phyloP scores from a whole-genome alignment of 1,140 invertebrate species.

The Drosophila hydei region DNA sequence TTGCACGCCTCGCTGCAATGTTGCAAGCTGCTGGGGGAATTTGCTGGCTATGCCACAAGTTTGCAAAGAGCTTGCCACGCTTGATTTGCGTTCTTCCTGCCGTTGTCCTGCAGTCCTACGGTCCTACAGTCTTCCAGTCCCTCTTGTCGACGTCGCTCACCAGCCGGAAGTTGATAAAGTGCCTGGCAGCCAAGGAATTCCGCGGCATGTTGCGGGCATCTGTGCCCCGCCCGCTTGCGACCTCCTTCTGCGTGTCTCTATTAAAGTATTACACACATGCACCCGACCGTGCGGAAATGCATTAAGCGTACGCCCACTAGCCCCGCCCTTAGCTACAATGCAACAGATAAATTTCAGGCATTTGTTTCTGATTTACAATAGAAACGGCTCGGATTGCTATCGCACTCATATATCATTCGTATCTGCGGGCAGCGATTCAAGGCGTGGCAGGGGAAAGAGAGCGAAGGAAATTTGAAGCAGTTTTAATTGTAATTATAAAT shows the following conservation, averaged over 20 bases:
- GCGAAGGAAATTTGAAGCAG: no score
- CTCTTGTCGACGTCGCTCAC: conserved; percentile 52
- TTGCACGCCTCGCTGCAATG: conserved; percentile 61
- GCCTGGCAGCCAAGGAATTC: conserved; percentile 70
- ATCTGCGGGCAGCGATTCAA: conserved; percentile 2
- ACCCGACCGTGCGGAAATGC: conserved; percentile 59
- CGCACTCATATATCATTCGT: conserved; percentile 38
- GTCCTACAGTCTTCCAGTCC: no score
- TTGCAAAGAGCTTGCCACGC: conserved; percentile 54
- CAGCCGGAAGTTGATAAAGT: conserved; percentile 79
- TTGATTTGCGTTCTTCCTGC: conserved; percentile 66
- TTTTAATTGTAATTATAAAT: no score
- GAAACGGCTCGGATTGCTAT: conserved; percentile 21
- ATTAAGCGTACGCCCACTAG: conserved; percentile 47
- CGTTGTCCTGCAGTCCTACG: background rate
- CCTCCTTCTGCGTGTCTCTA: conserved; percentile 61
- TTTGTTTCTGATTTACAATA: conserved; percentile 45
- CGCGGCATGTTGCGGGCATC: conserved; percentile 50
- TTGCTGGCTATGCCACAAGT: conserved; percentile 43
- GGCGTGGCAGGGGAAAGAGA: no score
- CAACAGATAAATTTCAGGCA: conserved; percentile 44
- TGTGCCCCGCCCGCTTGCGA: background rate
- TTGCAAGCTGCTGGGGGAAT: conserved; percentile 54
- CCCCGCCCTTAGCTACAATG: background rate
- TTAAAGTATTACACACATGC: conserved; percentile 69